phyloP scores from a whole-genome alignment of 2,888 invertebrate species.

The Plebejus melissa region DNA sequence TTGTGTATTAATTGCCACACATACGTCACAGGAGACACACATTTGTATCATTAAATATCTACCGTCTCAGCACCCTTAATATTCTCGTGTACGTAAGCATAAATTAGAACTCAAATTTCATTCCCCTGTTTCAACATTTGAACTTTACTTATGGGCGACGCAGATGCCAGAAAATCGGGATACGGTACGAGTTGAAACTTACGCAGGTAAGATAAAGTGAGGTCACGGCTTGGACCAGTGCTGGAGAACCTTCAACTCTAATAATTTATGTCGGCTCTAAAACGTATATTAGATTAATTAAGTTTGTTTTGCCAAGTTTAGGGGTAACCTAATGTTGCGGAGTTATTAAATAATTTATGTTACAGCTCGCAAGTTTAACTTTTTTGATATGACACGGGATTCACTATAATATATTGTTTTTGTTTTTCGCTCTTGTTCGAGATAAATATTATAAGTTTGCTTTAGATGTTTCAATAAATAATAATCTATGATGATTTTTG shows the following conservation, averaged over 20 bases:
- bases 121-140: conserved; percentile 58
- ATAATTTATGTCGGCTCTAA: conserved; percentile 28
- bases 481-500: no score
- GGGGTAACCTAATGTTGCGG: conserved; percentile 27
- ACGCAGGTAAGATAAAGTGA: conserved; percentile 36
- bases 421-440: not conserved
- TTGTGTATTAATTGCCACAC: conserved; percentile 56
- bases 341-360: conserved; percentile 28
- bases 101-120: conserved; percentile 62
- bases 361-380: not conserved
- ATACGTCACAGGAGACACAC: conserved; percentile 57
- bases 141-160: conserved; percentile 52
- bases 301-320: conserved; percentile 25
- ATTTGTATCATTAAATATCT: conserved; percentile 43
- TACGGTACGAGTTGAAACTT: conserved; percentile 39
- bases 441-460: not conserved
- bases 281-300: conserved; percentile 24
- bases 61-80: conserved; percentile 48
- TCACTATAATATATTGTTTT: not conserved
- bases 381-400: conserved; percentile 17
- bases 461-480: not conserved
- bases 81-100: conserved; percentile 53
- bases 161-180: conserved; percentile 44
- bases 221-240: conserved; percentile 37
- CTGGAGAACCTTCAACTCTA: conserved; percentile 33